Evolutionary conservation across 1,140 invertebrate species (phyloP), one percentile per base, ranked within the genome.

Genomic region (Drosophila azteca): DNA sequence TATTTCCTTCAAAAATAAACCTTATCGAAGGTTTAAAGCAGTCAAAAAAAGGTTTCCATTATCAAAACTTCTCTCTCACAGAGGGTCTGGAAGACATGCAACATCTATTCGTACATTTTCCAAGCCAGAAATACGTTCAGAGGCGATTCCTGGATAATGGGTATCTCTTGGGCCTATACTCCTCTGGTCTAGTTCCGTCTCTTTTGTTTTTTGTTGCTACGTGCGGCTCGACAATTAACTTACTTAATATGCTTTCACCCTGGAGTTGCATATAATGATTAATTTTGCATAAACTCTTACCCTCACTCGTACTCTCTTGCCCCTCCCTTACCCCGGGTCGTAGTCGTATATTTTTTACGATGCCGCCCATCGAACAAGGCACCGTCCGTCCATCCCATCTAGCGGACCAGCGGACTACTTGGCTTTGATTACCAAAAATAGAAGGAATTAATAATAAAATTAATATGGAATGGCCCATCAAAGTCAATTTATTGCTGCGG

Each of bases 371-470:
- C 35, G 64, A 61, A 51, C 66, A 80, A 85, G 72, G 76, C 51
- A 31, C 52, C 50, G 24, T 5, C 24, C 17, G 1, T 20, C 17
- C 17, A n/a, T n/a, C n/a, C n/a, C n/a, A 20, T 20, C 17, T 20
- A 20, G 17, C 17, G 17, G 17, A 20, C 17, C 17, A 20, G 17
- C 17, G 17, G 51, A 43, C 41, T 43, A 24, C 45, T 60, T 58
- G 48, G 52, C 77, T 87, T 57, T 85, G 81, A 82, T 85, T 87
- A 62, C 69, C 63, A 59, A 51, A 85, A 66, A 39, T 39, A 39
- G 35, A 71, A 65, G 54, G 65, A 88, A 82, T 82, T 79, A 76
- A 82, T 75, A 82, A 65, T 75, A 82, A 65, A 78, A 81, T 77
- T 81, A 81, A 81, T 81, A 74, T 81, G 66, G 66, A 71, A 72